Conservation (phyloP, 2,888 invertebrate species). For the Lasiommata megera region DNA sequence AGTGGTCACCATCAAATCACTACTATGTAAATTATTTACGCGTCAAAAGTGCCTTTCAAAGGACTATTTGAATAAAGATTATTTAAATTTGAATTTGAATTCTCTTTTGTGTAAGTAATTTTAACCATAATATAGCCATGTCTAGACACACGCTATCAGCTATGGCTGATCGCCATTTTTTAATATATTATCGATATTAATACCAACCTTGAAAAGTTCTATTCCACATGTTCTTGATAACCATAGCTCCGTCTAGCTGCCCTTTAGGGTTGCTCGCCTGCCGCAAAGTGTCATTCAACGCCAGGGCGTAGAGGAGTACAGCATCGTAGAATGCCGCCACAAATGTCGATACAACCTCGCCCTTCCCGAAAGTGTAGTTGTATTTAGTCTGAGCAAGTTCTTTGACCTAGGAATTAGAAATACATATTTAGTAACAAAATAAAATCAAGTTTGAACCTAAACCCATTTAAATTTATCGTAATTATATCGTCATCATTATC, state of each 20-base stretch:
- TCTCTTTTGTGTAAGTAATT: no score
- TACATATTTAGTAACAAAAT: neutral
- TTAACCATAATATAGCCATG: no score
- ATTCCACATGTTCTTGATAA: conserved; percentile 93
- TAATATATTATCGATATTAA: neutral
- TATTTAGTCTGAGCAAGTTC: conserved; percentile 84
- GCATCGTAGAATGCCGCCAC: conserved; percentile 98
- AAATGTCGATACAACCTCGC: conserved; percentile 92
- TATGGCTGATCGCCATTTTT: no score
- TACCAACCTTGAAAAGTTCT: conserved; percentile 88
- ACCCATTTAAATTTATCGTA: no score
- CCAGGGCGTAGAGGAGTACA: conserved; percentile 94
- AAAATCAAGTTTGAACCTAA: no score
- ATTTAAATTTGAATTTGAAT: no score
- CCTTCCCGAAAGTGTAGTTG: conserved; percentile 87
- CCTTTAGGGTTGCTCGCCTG: conserved; percentile 66
- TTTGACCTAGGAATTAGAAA: conserved; percentile 78
- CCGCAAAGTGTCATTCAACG: conserved; percentile 92
- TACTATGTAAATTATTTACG: no score
- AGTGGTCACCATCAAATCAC: no score
- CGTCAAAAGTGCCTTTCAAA: no score
- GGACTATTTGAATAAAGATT: no score
- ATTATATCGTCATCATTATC: no score
- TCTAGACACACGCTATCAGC: no score
- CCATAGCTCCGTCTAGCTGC: conserved; percentile 90